These are phyloP conservation scores for Coccyzus lansbergi DNA, from an alignment of 2,797 vertebrate genomes.

Conservation along the genomic window DNA sequence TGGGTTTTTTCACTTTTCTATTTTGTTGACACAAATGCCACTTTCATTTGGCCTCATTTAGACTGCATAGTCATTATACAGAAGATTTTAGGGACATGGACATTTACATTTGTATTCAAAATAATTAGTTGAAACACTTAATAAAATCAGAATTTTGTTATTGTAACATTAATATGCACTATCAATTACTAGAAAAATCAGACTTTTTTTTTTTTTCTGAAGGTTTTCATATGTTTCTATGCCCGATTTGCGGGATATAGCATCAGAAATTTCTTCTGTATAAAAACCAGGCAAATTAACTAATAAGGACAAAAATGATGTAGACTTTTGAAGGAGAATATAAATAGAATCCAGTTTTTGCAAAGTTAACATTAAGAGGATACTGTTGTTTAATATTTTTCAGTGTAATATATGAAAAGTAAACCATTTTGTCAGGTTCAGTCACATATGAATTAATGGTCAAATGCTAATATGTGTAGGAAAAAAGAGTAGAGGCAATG, in stretches of 20 bases:
- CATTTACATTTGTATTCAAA: neutral
- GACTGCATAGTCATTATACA: neutral
- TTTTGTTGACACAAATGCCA: neutral
- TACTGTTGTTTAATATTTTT: neutral
- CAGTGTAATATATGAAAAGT: neutral
- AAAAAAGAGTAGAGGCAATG: neutral
- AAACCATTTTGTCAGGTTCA: neutral
- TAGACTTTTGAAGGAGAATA: neutral
- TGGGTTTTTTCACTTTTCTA: neutral
- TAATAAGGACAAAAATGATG: neutral
- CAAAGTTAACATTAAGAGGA: neutral
- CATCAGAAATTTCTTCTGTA: neutral
- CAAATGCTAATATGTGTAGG: neutral
- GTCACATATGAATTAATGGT: neutral
- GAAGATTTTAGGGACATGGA: rapidly evolving
- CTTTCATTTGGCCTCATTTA: neutral
- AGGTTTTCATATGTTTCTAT: neutral
- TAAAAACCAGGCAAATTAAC: neutral
- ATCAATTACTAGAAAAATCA: neutral
- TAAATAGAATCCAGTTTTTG: neutral
- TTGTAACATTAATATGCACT: neutral
- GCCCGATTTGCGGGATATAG: neutral
- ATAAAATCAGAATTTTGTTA: neutral
- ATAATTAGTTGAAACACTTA: neutral
- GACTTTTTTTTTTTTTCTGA: neutral